Base-by-base conservation (phyloP, 1,140 invertebrate genomes). In the Gyrodactylus salaris region DNA sequence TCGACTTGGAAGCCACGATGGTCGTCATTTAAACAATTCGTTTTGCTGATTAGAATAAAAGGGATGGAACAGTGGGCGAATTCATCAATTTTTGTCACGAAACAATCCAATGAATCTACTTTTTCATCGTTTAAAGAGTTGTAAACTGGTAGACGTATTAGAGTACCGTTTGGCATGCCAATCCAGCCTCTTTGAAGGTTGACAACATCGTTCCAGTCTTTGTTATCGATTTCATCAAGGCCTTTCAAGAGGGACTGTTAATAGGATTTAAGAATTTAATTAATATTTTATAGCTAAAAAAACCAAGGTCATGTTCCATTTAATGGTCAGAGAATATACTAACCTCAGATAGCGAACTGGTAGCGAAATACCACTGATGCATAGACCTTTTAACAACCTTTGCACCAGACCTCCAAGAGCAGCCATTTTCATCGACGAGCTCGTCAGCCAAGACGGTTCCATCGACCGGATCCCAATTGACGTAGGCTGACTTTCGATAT, bases 381-480 rank as follows among this genome's bases (percentile, higher is more conserved):
- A 97, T 82, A 69, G 86, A 80, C 78, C 86, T 87, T 78, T 89
- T 91, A 79, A 97, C 88, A 20, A 96, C 92, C 79, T 86, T 86
- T 2, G 89, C 92, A 0, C 94, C 94, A 21, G 94, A 98, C 74
- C 95, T 83, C 95, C 95, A 99, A 0, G 91, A 94, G 76, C 84
- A 84, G 23, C 91, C 89, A 79, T 88, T 85, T 68, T 85, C 85
- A 83, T 94, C 91, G 25, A 98, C 85, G 76, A 99, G 95, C 80
- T 99, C 95, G 83, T 96, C 87, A 21, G 95, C 95, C 74, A 99
- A 80, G 1, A 98, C 95, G 20, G 95, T 99, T 79, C 89, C 80
- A 82, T 99, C 95, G 0, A 98, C 83, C 0, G 95, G 95, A 85
- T 99, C 95, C 94, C 94, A 99, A 82, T 97, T 95, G 0, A 99